Conservation (phyloP, 1,140 invertebrate species). For the Neotoxoptera formosana region DNA sequence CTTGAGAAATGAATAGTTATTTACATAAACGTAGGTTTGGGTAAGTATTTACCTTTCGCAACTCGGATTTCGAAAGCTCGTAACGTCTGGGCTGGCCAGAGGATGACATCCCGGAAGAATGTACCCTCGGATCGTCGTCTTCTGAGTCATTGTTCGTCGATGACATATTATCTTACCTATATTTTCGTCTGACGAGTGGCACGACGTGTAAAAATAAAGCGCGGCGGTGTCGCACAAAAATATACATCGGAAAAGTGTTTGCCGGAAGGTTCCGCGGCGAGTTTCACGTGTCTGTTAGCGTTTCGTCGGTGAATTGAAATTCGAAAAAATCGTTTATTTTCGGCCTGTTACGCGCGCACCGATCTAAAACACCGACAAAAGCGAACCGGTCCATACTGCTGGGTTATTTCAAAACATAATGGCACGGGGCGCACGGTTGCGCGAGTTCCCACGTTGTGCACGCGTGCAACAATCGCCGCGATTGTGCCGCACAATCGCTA, state of each 20-base stretch:
- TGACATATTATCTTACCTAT: conserved; percentile 9
- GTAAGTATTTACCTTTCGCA: conserved; percentile 21
- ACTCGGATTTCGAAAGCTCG: conserved; percentile 44
- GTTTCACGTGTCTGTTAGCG: neutral
- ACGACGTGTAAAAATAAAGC: neutral
- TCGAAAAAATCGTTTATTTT: neutral
- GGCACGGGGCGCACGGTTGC: conserved; percentile 21
- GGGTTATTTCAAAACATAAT: conserved; percentile 32
- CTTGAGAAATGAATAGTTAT: neutral
- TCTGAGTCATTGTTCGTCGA: conserved; percentile 52
- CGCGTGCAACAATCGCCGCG: conserved; percentile 39
- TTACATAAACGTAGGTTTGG: too few species aligned
- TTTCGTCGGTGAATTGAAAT: neutral
- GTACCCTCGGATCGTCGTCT: conserved; percentile 44
- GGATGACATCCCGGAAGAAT: conserved; percentile 51
- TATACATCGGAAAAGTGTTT: neutral
- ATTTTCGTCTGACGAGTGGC: neutral
- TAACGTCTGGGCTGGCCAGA: conserved; percentile 31
- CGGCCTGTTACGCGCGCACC: neutral
- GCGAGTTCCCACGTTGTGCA: conserved; percentile 48
- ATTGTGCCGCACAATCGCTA: conserved; percentile 3
- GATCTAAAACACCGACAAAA: conserved; percentile 23
- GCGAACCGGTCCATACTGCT: conserved; percentile 50
- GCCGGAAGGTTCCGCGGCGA: neutral
- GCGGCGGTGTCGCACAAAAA: neutral